These are phyloP conservation scores for Dynastes hyllus DNA, from an alignment of 2,888 invertebrate genomes.

Conservation along the genomic window DNA sequence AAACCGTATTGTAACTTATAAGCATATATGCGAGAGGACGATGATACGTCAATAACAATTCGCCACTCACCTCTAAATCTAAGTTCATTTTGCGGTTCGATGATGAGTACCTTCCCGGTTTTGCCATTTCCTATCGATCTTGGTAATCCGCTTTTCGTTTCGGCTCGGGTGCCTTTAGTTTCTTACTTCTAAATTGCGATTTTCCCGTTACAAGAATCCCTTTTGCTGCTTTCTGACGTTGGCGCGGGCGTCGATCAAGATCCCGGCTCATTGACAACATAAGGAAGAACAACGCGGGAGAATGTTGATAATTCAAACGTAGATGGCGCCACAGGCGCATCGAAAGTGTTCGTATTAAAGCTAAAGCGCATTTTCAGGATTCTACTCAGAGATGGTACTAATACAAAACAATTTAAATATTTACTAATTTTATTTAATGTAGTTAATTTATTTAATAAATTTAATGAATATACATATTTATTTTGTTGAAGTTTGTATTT, in stretches of 20 bases:
- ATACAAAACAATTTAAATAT: background rate
- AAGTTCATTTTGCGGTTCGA: slow-evolving; percentile 92
- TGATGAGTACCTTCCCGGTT: slow-evolving; percentile 87
- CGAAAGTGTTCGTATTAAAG: background rate
- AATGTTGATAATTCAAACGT: background rate
- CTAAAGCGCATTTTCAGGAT: background rate
- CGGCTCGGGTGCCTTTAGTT: slow-evolving; percentile 60
- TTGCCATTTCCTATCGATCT: slow-evolving; percentile 74
- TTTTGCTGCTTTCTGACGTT: slow-evolving; percentile 66
- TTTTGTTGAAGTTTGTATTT: too few species aligned
- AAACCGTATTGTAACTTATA: background rate
- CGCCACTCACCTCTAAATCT: slow-evolving; percentile 89
- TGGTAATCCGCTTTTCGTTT: slow-evolving; percentile 59
- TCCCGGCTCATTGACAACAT: slow-evolving; percentile 51
- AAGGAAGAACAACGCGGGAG: background rate
- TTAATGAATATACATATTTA: too few species aligned
- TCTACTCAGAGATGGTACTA: background rate
- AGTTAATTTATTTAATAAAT: too few species aligned
- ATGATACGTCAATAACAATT: slow-evolving; percentile 62
- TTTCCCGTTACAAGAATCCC: slow-evolving; percentile 65
- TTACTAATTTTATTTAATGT: too few species aligned
- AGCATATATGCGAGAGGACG: slow-evolving; percentile 17
- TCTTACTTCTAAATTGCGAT: slow-evolving; percentile 61
- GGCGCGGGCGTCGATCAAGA: slow-evolving; percentile 63
- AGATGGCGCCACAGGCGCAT: background rate